Evolutionary conservation across 2,797 vertebrate species (phyloP), one percentile per base, ranked within the genome.

Genomic region (Nothura maculosa): DNA sequence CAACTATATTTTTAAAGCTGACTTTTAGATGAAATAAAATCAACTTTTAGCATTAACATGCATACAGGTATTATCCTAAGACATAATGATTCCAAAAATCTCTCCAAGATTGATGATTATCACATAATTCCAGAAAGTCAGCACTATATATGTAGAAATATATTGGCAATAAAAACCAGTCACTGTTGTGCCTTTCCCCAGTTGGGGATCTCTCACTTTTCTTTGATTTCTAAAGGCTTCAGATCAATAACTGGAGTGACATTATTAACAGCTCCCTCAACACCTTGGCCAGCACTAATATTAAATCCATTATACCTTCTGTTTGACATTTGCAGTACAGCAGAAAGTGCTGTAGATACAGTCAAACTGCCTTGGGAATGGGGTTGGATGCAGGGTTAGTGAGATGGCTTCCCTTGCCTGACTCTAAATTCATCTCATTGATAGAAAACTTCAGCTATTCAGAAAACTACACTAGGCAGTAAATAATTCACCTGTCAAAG

Each of bases 261-360:
- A 98, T 98, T 98, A 98, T 98, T 98, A 98, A 98, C 97, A 98
- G 97, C 95, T 98, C 97, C 97, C 98, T 98, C 97, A 98, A 97
- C 98, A 98, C 97, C 96, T 97, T 97, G 97, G 96, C 97, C 97
- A 97, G 97, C 96, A 94, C 97, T 98, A 97, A 98, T 98, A 98
- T 98, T 98, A 97, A 98, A 98, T 98, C 97, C 97, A 97, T 98
- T 97, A 98, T 95, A 97, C 97, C 95, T 97, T 96, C 96, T 97
- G 96, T 97, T 97, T 98, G 97, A 98, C 97, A 98, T 98, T 97
- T 98, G 95, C 96, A 97, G 96, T 97, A 96, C 97, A 97, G 97
- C 97, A 96, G 95, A 97, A 97, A 98, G 96, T 92, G 94, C 96
- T 97, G 97, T 98, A 98, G 97, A 97, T 97, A 97, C 96, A 97